These are phyloP conservation scores for Ictalurus punctatus DNA, from an alignment of 2,113 vertebrate species.

Conservation along the genomic window DNA sequence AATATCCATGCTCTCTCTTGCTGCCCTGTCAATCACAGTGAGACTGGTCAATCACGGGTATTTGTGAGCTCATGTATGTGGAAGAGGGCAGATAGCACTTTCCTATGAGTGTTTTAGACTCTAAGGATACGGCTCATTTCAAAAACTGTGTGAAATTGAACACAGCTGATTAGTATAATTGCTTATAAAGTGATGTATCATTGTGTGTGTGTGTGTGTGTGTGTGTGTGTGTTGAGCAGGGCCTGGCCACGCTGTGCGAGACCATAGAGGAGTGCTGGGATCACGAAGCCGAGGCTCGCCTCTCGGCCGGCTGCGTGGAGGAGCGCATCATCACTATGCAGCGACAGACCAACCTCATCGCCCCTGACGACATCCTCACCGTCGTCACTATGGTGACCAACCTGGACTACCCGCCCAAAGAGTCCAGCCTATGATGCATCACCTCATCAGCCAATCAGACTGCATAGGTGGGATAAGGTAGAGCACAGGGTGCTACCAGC, in stretches of 20 bases:
- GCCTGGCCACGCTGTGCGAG: constrained; percentile 94
- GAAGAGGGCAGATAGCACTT: neutral
- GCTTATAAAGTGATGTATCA: neutral
- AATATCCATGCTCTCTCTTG: neutral
- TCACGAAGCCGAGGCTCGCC: constrained; percentile 93
- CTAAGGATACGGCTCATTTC: neutral
- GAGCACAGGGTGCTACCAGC: neutral
- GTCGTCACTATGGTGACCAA: constrained; percentile 99
- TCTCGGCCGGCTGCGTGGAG: constrained; percentile 95
- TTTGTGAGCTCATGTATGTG: neutral
- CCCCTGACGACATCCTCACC: constrained; percentile 95
- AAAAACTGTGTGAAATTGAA: neutral
- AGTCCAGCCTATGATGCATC: constrained; percentile 96
- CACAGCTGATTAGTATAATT: neutral
- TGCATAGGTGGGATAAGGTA: constrained; percentile 50
- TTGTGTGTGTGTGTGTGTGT: constrained; percentile 10
- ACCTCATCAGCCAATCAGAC: constrained; percentile 69
- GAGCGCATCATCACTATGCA: constrained; percentile 97
- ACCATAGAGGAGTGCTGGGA: constrained; percentile 99
- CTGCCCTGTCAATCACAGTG: neutral
- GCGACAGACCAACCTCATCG: constrained; percentile 88
- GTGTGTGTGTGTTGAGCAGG: constrained; percentile 68
- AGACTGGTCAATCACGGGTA: neutral
- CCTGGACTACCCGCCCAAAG: constrained; percentile 97
- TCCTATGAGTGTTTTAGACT: neutral